These are phyloP conservation scores for Andrena bucephala DNA, from an alignment of 2,888 invertebrate genomes.

Conservation along the genomic window DNA sequence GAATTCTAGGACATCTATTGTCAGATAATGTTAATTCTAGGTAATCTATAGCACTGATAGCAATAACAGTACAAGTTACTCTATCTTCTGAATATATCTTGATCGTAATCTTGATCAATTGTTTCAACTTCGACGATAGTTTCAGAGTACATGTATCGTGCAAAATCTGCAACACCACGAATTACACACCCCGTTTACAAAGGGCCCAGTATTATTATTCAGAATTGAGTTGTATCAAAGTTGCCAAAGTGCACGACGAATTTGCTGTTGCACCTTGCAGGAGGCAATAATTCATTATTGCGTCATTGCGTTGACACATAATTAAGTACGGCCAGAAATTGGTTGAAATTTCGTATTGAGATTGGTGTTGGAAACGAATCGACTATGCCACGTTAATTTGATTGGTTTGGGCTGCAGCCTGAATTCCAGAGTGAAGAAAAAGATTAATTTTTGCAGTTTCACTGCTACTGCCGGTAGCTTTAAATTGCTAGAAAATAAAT, in stretches of 20 bases:
- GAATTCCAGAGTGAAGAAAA: not conserved
- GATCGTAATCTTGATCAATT: not conserved
- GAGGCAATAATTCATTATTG: conserved; percentile 24
- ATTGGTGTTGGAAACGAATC: conserved; percentile 3
- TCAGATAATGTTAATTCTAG: too few relatives aligned
- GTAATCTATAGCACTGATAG: not conserved
- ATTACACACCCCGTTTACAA: not conserved
- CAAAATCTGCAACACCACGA: conserved; percentile 2
- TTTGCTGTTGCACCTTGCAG: conserved; percentile 22
- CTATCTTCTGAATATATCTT: not conserved
- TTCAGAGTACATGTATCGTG: not conserved
- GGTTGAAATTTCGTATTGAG: conserved; percentile 11
- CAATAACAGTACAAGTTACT: conserved; percentile 1
- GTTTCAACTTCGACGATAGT: conserved; percentile 1
- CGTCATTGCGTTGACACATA: conserved; percentile 15
- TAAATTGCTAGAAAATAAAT: too few relatives aligned
- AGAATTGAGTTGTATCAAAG: conserved; percentile 22
- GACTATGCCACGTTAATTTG: not conserved
- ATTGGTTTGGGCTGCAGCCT: not conserved
- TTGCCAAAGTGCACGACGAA: conserved; percentile 12
- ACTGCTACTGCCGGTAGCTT: not conserved
- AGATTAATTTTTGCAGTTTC: not conserved
- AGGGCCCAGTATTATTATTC: not conserved
- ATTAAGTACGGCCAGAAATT: conserved; percentile 26
- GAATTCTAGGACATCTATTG: too few relatives aligned